Evolutionary conservation across 37 sponge, comb jelly and placozoan genomes (phyloP), one percentile per base, ranked within the genome.

Genomic region (Agelas oroides): DNA sequence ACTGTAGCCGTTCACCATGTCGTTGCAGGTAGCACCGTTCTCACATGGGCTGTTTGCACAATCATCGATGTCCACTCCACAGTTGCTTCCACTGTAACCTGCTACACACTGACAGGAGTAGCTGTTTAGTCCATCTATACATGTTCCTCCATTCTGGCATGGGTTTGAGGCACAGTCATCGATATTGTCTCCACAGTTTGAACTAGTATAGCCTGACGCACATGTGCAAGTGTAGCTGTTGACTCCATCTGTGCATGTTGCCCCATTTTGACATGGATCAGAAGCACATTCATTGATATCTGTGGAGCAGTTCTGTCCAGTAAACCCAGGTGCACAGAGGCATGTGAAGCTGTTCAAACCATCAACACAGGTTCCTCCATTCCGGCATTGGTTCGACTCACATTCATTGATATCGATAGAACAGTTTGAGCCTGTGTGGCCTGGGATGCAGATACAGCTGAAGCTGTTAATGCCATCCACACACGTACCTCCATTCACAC

Each of bases 401-500:
- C 85, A 89, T n/a, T 90, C 86, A 81, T 91, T 40, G 53, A 84
- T 80, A 40, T 70, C 34, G 0, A 63, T 57, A 18, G 21, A 20
- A 54, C 95, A 95, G 53, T 79, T 84, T 19, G 30, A 18, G 28
- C 82, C 82, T 46, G 93, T 92, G 78, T 59, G 89, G 25, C 86
- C 91, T 32, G 32, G n/a, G 0, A 37, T 30, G 83, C 94, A 94
- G 23, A 30, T 25, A 59, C 94, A 94, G 0, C 25, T 46, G 54
- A 67, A 87, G 32, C 31, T 37, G 31, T 21, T 56, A 0, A 58
- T 18, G 8, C 76, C 65, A 71, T 76, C 84, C 27, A 81, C 41
- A 62, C 94, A 94, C 2, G 92, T 87, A 36, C 80, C 94, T 62
- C 52, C 53, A 61, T 91, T 91, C 12, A 23, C 52, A 62, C 94